These are phyloP conservation scores for Oryctes rhinoceros DNA, from an alignment of 1,140 invertebrate genomes.

Conservation along the genomic window DNA sequence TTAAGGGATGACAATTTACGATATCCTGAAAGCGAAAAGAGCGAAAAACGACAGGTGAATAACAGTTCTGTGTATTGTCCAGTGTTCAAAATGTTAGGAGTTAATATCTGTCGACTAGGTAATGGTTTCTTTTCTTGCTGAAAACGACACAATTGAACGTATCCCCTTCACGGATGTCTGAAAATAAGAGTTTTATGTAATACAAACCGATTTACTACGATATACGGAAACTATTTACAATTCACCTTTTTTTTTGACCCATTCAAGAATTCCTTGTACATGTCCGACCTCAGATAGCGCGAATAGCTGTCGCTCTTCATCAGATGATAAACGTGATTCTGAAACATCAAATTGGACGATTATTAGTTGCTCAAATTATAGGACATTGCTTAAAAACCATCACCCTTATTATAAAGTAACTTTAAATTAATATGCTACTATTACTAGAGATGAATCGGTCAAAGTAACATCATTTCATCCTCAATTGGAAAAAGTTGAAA, in stretches of 20 bases:
- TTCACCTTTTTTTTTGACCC: slow-evolving; percentile 95
- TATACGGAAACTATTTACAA: slow-evolving; percentile 36
- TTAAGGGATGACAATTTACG: background rate
- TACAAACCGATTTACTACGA: background rate
- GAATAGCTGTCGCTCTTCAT: slow-evolving; percentile 99
- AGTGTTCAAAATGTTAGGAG: background rate
- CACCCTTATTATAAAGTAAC: background rate
- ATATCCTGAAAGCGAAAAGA: background rate
- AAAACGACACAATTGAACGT: slow-evolving; percentile 85
- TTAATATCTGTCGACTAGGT: slow-evolving; percentile 52
- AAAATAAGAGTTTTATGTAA: slow-evolving; percentile 56
- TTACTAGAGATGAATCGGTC: background rate
- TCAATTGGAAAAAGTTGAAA: background rate
- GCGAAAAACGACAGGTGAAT: background rate
- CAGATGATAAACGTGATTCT: slow-evolving; percentile 98
- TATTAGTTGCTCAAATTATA: background rate
- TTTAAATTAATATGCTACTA: background rate
- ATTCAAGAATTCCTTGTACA: slow-evolving; percentile 98
- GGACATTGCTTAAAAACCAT: background rate
- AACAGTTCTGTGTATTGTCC: slow-evolving; percentile 29
- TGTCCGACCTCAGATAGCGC: slow-evolving; percentile 96
- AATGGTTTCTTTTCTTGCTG: slow-evolving; percentile 74
- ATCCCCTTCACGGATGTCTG: slow-evolving; percentile 89
- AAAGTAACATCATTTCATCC: background rate
- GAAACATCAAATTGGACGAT: slow-evolving; percentile 49